Percentiles rank a stretch among this genome's conserved stretches.
Conservation (phyloP, 2,797 vertebrate species). For the Chelon auratus region DNA sequence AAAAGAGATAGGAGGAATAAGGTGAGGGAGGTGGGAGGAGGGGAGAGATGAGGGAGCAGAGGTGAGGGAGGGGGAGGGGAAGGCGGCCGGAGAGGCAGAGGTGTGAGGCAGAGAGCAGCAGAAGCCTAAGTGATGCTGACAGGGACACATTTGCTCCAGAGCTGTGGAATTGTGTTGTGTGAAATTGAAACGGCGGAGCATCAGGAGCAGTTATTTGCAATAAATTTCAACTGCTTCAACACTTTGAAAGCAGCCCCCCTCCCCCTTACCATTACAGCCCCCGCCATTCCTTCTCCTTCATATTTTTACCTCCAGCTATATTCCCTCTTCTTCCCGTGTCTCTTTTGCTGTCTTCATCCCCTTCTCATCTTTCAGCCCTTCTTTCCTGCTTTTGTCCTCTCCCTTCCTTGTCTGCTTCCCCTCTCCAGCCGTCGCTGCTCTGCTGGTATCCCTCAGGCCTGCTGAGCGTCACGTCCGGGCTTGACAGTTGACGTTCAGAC, state of each 20-base stretch:
- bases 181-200: slow-evolving; percentile 85
- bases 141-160: slow-evolving; percentile 84
- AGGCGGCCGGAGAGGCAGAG: slow-evolving; percentile 37
- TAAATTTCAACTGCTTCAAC: slow-evolving; percentile 75
- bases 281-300: slow-evolving; percentile 1
- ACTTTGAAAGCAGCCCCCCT: slow-evolving; percentile 25
- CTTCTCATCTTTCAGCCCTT: slow-evolving; percentile 29
- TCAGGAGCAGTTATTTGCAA: slow-evolving; percentile 83
- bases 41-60: slow-evolving; percentile 33
- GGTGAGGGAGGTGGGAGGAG: slow-evolving; percentile 12
- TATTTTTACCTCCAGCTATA: slow-evolving; percentile 24
- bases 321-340: slow-evolving; percentile 3
- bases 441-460: slow-evolving; percentile 57
- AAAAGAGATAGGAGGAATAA: slow-evolving; percentile 53
- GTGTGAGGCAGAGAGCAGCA: slow-evolving; percentile 62
- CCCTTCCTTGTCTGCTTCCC: slow-evolving; percentile 20
- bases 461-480: slow-evolving; percentile 55
- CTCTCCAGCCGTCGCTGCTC: slow-evolving; percentile 32
- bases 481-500: slow-evolving; percentile 70
- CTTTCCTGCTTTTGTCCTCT: slow-evolving; percentile 19
- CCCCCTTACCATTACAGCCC: neutral
- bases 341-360: slow-evolving; percentile 21
- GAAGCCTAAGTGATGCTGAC: slow-evolving; percentile 82
- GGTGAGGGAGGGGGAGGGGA: slow-evolving; percentile 42
- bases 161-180: slow-evolving; percentile 85